These are phyloP conservation scores for Ceryle rudis DNA, from an alignment of 2,797 vertebrate species.

Conservation along the genomic window DNA sequence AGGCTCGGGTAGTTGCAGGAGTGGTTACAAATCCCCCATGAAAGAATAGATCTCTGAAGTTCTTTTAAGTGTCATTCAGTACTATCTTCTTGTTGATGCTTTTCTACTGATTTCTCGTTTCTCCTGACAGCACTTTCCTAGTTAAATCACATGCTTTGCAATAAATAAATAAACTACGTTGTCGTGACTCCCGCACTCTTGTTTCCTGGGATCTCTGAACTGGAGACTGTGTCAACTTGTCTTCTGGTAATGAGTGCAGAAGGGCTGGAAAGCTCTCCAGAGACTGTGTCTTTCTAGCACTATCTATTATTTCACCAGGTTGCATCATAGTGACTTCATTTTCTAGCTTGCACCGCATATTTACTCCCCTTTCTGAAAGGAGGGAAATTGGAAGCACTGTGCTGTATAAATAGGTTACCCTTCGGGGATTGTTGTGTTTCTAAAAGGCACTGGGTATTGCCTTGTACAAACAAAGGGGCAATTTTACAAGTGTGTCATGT, in stretches of 20 bases:
- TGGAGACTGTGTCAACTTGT: not conserved
- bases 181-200: not conserved
- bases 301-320: not conserved
- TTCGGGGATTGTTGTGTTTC: not conserved
- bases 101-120: not conserved
- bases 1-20: not conserved
- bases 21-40: not conserved
- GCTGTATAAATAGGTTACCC: not conserved
- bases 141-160: conserved; percentile 44
- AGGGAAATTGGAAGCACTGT: not conserved
- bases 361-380: not conserved
- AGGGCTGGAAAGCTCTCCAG: conserved; percentile 25
- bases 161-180: not conserved
- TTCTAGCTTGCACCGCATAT: not conserved
- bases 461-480: not conserved
- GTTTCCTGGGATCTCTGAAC: not conserved
- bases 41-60: not conserved
- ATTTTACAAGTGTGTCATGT: not conserved
- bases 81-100: not conserved
- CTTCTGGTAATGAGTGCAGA: not conserved
- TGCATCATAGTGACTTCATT: not conserved
- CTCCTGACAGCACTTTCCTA: conserved; percentile 6
- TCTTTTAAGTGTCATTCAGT: not conserved
- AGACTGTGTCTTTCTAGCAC: not conserved
- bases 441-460: not conserved